Conservation (phyloP, 2,113 vertebrate genomes). For the Rhinolophus ferrumequinum region DNA sequence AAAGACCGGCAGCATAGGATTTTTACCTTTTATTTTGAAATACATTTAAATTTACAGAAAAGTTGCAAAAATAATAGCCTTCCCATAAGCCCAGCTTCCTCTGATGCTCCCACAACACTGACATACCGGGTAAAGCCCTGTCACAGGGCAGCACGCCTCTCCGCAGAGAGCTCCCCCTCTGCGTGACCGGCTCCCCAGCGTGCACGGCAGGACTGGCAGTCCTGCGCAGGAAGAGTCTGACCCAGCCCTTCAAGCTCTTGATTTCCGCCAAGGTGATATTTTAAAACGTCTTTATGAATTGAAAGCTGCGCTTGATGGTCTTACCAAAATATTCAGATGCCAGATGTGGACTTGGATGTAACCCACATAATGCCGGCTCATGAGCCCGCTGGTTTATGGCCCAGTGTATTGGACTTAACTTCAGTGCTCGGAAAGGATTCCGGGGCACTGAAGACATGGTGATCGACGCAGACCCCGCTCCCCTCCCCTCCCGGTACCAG, state of each 20-base stretch:
- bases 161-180: slow-evolving; percentile 86
- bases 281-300: slow-evolving; percentile 93
- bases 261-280: slow-evolving; percentile 93
- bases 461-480: slow-evolving; percentile 93
- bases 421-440: slow-evolving; percentile 93
- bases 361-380: slow-evolving; percentile 88
- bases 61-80: background rate
- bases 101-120: background rate
- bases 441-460: slow-evolving; percentile 94
- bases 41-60: background rate
- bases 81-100: background rate
- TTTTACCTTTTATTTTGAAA: slow-evolving; percentile 36
- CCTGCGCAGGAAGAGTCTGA: slow-evolving; percentile 86
- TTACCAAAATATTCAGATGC: slow-evolving; percentile 95
- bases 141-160: background rate
- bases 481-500: slow-evolving; percentile 91
- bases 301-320: slow-evolving; percentile 93
- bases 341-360: slow-evolving; percentile 93
- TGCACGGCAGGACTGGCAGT: slow-evolving; percentile 84
- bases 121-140: background rate
- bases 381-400: slow-evolving; percentile 72
- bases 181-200: slow-evolving; percentile 92
- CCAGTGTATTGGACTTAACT: slow-evolving; percentile 87
- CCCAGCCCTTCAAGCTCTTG: slow-evolving; percentile 89
- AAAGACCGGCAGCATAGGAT: background rate